phyloP scores from a whole-genome alignment of 2,113 vertebrate genomes.

The Oryzias melastigma region DNA sequence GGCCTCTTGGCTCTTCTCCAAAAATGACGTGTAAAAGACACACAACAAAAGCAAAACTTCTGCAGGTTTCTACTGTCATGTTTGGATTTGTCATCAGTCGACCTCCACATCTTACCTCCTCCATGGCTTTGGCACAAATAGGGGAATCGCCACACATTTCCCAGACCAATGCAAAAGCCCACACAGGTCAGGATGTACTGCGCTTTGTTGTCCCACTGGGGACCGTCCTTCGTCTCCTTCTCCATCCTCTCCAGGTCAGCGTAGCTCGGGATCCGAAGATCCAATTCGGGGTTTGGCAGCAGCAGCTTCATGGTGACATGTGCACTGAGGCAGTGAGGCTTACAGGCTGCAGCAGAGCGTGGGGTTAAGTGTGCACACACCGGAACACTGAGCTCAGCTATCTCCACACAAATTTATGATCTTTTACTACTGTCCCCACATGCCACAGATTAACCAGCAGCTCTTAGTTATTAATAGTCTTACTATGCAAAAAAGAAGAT shows the following conservation, averaged over 20 bases:
- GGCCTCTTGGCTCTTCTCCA: background rate
- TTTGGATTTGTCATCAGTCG: no score
- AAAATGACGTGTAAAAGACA: background rate
- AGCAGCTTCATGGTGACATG: conserved; percentile 74
- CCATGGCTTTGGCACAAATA: conserved; percentile 94
- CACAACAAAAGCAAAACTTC: no score
- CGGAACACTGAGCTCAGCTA: background rate
- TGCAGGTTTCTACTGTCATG: no score
- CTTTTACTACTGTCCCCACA: conserved; percentile 24
- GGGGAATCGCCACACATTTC: conserved; percentile 94
- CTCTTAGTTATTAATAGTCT: conserved; percentile 1
- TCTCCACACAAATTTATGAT: conserved; percentile 36
- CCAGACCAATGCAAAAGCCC: conserved; percentile 91
- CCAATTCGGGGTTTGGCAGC: conserved; percentile 85
- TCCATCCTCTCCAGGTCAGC: conserved; percentile 80
- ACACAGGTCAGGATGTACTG: conserved; percentile 93
- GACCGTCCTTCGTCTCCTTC: conserved; percentile 74
- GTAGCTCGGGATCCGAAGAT: conserved; percentile 80
- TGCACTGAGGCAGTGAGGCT: conserved; percentile 11
- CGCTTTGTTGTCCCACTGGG: conserved; percentile 93
- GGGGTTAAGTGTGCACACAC: background rate
- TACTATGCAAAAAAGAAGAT: no score
- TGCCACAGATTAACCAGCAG: conserved; percentile 23
- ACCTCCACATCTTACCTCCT: conserved; percentile 80
- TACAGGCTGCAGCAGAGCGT: background rate